Conservation (phyloP, 2,113 vertebrate genomes). For the Crotalus horridus region DNA sequence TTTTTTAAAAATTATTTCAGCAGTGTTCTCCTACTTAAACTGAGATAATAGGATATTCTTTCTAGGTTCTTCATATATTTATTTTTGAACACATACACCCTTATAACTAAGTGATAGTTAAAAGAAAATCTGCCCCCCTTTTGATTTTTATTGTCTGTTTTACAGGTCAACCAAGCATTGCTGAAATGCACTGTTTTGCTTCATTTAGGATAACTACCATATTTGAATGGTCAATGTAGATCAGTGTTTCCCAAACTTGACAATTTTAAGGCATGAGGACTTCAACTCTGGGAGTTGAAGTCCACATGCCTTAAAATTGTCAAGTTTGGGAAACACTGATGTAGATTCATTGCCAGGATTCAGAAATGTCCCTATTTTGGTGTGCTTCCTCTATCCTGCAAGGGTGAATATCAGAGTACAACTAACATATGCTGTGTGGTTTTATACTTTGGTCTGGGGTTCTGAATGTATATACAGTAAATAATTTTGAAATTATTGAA, state of each 20-base stretch:
- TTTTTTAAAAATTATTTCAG: conserved; percentile 28
- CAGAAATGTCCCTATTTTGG: background rate
- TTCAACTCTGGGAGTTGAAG: no score
- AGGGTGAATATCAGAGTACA: background rate
- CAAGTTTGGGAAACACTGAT: no score
- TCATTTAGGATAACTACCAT: conserved; percentile 28
- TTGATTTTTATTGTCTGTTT: conserved; percentile 29
- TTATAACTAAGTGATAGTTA: background rate
- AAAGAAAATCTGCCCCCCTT: background rate
- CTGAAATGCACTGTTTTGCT: conserved; percentile 55
- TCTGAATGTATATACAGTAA: background rate
- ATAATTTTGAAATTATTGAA: no score
- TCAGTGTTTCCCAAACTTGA: no score
- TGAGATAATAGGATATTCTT: conserved; percentile 8
- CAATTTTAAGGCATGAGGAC: no score
- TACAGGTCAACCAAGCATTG: background rate
- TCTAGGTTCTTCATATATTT: background rate
- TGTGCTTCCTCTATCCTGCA: background rate
- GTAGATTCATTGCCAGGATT: background rate
- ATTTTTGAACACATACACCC: background rate
- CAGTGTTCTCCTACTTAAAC: conserved; percentile 21
- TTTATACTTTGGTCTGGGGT: background rate
- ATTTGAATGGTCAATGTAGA: conserved; percentile 3
- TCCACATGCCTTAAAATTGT: no score
- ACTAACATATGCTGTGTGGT: background rate